Evolutionary conservation across 2,113 vertebrate genomes (phyloP).

Genomic region (Saimiri boliviensis): DNA sequence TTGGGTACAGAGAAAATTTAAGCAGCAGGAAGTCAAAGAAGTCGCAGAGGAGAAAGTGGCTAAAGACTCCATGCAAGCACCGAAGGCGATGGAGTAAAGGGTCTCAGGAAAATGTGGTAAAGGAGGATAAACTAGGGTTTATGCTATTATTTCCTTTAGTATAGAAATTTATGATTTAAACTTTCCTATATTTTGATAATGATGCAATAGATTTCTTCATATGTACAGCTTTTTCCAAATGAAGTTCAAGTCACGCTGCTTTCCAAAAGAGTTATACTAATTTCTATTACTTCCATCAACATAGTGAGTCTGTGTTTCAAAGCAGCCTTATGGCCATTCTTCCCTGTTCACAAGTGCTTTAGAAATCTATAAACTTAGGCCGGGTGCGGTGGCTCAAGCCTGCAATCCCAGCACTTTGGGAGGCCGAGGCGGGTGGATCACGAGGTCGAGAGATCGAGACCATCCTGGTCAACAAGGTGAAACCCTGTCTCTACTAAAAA

Average conservation of each 20-base stretch:
- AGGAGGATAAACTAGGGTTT: not conserved
- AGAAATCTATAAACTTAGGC: not conserved
- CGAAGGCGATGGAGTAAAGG: not conserved
- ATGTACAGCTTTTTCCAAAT: not conserved
- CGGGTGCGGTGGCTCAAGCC: too few relatives aligned
- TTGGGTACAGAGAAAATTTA: not conserved
- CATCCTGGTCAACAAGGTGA: too few relatives aligned
- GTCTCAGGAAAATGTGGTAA: not conserved
- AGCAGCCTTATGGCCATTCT: not conserved
- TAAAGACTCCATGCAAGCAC: not conserved
- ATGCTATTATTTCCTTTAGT: not conserved
- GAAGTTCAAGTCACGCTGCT: not conserved
- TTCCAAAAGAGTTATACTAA: not conserved
- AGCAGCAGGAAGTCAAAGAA: not conserved
- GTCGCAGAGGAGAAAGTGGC: not conserved
- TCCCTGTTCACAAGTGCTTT: not conserved
- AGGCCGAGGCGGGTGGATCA: too few relatives aligned
- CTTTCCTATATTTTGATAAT: not conserved
- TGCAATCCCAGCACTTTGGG: too few relatives aligned
- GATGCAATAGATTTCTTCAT: not conserved
- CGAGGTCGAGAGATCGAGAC: too few relatives aligned
- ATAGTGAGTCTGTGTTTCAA: not conserved
- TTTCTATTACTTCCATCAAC: not conserved
- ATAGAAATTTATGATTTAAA: not conserved
- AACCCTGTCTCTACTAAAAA: too few relatives aligned